Evolutionary conservation across 1,140 invertebrate species (phyloP).

Genomic region (Rhyzopertha dominica): DNA sequence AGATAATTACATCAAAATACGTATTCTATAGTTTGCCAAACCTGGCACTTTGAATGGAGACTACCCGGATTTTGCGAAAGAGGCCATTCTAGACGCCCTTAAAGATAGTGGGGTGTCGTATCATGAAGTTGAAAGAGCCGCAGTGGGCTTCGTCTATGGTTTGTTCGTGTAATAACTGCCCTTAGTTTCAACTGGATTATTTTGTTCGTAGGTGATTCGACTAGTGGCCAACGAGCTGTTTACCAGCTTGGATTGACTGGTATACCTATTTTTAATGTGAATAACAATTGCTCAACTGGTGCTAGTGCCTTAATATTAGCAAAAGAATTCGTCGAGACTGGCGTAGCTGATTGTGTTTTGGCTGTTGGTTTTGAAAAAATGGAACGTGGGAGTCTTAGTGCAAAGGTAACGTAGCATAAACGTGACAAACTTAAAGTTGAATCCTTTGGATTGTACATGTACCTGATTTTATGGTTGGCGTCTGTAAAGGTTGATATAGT

Average conservation of each 20-base stretch:
- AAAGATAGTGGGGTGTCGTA: conserved; percentile 82
- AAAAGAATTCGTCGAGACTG: conserved; percentile 85
- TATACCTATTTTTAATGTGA: conserved; percentile 97
- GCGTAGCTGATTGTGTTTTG: conserved; percentile 78
- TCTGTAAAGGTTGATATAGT: not conserved
- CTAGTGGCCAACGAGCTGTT: conserved; percentile 86
- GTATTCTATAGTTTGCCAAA: conserved; percentile 68
- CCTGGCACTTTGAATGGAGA: conserved; percentile 75
- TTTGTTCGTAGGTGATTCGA: conserved; percentile 76
- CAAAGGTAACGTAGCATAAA: conserved; percentile 50
- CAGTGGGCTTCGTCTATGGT: conserved; percentile 93
- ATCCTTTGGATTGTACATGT: not conserved
- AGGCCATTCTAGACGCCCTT: conserved; percentile 86
- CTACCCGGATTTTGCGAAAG: conserved; percentile 92
- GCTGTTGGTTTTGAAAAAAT: conserved; percentile 98
- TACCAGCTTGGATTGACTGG: conserved; percentile 95
- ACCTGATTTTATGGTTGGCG: not conserved
- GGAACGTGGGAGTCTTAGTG: conserved; percentile 82
- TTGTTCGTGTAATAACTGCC: conserved; percentile 24
- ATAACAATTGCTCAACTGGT: conserved; percentile 97
- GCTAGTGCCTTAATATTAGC: conserved; percentile 86
- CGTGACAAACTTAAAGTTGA: not conserved
- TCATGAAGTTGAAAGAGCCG: conserved; percentile 77
- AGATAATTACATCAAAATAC: too few species aligned
- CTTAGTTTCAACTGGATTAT: conserved; percentile 10